A percentile compares a stretch with the other conserved stretches of the same genome.
Conservation (phyloP, 2,113 vertebrate species). For the Nanorana parkeri region DNA sequence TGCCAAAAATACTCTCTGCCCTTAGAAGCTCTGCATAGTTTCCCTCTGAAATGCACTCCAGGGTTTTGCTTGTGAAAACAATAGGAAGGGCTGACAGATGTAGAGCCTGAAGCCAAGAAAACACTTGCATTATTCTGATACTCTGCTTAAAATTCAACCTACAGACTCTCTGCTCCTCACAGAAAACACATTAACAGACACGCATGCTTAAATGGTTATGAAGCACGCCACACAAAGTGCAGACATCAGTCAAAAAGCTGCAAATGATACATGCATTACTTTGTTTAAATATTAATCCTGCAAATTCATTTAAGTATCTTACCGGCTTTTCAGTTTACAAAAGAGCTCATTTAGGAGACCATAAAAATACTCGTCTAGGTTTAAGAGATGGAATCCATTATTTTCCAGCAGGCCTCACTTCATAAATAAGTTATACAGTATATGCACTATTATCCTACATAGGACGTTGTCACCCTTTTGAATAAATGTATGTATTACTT, state of each 20-base stretch:
- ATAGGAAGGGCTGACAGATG: conserved; percentile 54
- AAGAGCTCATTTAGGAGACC: no score
- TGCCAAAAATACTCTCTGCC: conserved; percentile 39
- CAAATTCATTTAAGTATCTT: conserved; percentile 1
- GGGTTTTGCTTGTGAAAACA: conserved; percentile 52
- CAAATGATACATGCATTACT: background rate
- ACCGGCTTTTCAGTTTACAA: background rate
- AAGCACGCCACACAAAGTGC: conserved; percentile 11
- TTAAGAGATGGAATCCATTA: no score
- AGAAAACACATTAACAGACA: conserved; percentile 23
- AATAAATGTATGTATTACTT: no score
- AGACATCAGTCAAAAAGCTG: background rate
- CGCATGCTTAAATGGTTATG: background rate
- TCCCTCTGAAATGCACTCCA: conserved; percentile 45
- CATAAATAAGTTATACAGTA: no score
- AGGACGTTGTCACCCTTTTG: no score
- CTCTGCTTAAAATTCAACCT: conserved; percentile 36
- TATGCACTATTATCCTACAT: no score
- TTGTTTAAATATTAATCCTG: conserved; percentile 32
- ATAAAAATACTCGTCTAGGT: no score
- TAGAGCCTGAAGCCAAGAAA: conserved; percentile 38
- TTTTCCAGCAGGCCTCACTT: no score
- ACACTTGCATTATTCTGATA: conserved; percentile 43
- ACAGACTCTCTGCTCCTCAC: background rate
- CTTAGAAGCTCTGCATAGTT: conserved; percentile 37